phyloP scores from a whole-genome alignment of 2,888 invertebrate species.

The Tinea pellionella region DNA sequence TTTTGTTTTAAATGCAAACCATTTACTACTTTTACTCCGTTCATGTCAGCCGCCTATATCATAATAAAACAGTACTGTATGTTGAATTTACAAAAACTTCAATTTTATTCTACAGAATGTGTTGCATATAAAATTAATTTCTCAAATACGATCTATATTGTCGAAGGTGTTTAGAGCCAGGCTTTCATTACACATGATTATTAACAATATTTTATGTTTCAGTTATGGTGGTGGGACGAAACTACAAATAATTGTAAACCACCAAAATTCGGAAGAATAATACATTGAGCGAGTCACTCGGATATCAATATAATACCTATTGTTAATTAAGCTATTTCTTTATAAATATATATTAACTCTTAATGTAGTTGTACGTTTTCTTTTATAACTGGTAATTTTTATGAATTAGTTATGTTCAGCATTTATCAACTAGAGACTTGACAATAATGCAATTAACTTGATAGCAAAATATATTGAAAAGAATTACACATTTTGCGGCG shows the following conservation, averaged over 20 bases:
- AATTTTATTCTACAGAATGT: not conserved
- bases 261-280: not conserved
- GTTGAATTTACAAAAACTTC: not conserved
- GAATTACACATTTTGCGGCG: too few species aligned
- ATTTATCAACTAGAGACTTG: too few species aligned
- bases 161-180: not conserved
- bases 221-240: not conserved
- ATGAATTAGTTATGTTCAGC: too few species aligned
- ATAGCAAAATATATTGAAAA: too few species aligned
- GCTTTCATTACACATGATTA: not conserved
- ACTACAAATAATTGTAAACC: not conserved
- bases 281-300: not conserved
- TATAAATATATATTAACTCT: slow-evolving; percentile 4
- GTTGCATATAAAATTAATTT: not conserved
- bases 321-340: not conserved
- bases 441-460: too few species aligned
- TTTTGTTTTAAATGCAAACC: not conserved
- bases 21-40: too few species aligned
- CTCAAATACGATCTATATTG: not conserved
- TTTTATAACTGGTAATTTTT: not conserved
- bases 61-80: too few species aligned
- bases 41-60: too few species aligned
- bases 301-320: slow-evolving; percentile 11
- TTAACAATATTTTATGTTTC: slow-evolving; percentile 3
- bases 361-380: not conserved